A percentile compares a stretch with the other conserved stretches of the same genome.
These are phyloP conservation scores for Prunella himalayana DNA, from an alignment of 2,113 vertebrate species.

Conservation along the genomic window DNA sequence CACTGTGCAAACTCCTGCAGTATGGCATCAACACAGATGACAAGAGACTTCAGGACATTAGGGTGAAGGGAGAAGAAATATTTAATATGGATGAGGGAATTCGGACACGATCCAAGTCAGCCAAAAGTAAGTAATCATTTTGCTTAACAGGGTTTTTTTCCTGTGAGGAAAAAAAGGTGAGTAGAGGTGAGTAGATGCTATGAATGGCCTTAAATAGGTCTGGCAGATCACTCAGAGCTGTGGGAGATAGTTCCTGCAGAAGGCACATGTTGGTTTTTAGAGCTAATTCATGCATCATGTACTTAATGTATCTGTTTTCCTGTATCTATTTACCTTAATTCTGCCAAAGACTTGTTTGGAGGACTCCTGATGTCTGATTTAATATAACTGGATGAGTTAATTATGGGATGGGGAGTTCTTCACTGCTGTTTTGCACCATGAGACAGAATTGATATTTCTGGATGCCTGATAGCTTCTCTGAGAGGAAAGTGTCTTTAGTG, in stretches of 20 bases:
- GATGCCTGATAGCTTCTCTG: background rate
- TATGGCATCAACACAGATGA: slow-evolving; percentile 93
- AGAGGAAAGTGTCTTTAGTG: background rate
- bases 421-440: background rate
- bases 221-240: background rate
- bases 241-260: background rate
- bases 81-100: slow-evolving; percentile 88
- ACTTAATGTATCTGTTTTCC: background rate
- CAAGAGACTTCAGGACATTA: slow-evolving; percentile 92
- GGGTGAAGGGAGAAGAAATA: slow-evolving; percentile 95
- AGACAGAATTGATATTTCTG: background rate
- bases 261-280: background rate
- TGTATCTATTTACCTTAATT: background rate
- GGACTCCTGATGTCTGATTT: background rate
- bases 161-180: no score
- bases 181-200: background rate
- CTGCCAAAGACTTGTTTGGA: background rate
- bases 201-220: background rate
- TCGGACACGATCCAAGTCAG: slow-evolving; percentile 91
- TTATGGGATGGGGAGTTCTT: background rate
- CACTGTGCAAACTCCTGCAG: slow-evolving; percentile 93
- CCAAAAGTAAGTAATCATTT: slow-evolving; percentile 81
- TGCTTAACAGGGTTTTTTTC: background rate
- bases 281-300: background rate
- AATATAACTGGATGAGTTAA: background rate